Evolutionary conservation across 1,140 invertebrate genomes (phyloP), one percentile per base, ranked within the genome.

Genomic region (Drosophila hydei): DNA sequence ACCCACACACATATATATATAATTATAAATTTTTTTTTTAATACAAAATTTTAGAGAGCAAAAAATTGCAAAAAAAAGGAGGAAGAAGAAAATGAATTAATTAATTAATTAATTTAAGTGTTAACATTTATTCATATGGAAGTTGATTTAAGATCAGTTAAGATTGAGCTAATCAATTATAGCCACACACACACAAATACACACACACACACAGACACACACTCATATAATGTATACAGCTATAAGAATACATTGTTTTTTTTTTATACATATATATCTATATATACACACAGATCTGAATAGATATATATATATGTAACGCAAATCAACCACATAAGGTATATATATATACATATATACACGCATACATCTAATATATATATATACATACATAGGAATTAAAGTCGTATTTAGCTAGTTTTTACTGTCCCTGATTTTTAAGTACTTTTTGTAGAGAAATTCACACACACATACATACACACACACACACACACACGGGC

Each of bases 321-420:
- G 16, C 21, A 52, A 81, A 77, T 59, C 78, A 80, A 81, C 78
- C 79, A 75, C 58, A 84, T 67, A 67, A 80, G 73, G 73, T 81
- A 80, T 80, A 80, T 81, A 80, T 80, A 80, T 69, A 81, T 80
- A 68, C 18, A 27, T 40, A 30, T 16, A 30, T 51, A 36, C 16
- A 36, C 30, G 14, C 16, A 43, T 58, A 25, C 21, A 18, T 52
- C 30, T 55, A 43, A 12, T 43, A 27, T 25, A 61, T 51, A n/a
- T 8, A 48, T 38, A 50, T 38, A 48, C 16, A 30, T 16, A 25
- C 4, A 60, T 55, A 50, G 43, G 25, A 64, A 56, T n/a, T 58
- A 27, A 74, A 81, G 77, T 70, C 58, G 61, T 76, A 79, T 74
- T 59, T 79, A 79, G 77, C 64, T 79, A 77, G 77, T 70, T 65